Evolutionary conservation across 2,797 vertebrate species (phyloP).

Genomic region (Syndactyla subalaris): DNA sequence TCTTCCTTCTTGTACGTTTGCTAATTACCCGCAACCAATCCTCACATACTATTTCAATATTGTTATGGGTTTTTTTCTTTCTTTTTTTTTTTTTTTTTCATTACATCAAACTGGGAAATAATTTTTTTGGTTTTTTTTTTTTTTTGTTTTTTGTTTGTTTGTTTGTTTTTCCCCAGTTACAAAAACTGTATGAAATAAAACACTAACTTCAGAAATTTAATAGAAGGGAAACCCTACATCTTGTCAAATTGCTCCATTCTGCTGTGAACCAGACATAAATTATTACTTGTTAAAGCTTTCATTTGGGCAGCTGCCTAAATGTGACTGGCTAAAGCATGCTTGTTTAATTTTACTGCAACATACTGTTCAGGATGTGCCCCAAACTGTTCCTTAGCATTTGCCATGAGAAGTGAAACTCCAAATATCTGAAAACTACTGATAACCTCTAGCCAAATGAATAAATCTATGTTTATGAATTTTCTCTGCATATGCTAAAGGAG

Average conservation of each 20-base stretch:
- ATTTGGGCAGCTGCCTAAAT: constrained; percentile 4
- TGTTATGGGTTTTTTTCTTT: not conserved
- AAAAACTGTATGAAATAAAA: not conserved
- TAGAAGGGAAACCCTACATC: not conserved
- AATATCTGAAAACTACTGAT: constrained; percentile 46
- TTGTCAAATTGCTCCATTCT: not conserved
- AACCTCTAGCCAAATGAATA: constrained; percentile 40
- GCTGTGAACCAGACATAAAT: not conserved
- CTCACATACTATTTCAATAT: not conserved
- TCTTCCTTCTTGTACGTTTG: not conserved
- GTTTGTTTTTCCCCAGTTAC: not conserved
- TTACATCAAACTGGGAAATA: not conserved
- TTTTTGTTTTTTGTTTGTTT: not conserved
- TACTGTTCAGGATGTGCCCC: not conserved
- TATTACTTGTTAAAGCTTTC: not conserved
- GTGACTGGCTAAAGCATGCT: not conserved
- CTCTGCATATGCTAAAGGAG: constrained; percentile 23
- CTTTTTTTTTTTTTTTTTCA: not conserved
- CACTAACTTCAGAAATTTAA: not conserved
- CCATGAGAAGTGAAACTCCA: constrained; percentile 23
- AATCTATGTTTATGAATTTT: constrained; percentile 6
- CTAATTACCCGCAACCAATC: not conserved
- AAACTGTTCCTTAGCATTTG: constrained; percentile 22
- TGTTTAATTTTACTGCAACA: constrained; percentile 22
- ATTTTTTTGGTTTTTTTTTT: not conserved